Percentiles rank a stretch among this genome's conserved stretches.
phyloP scores from a whole-genome alignment of 2,113 vertebrate genomes.

The Orientallactaga bullata region DNA sequence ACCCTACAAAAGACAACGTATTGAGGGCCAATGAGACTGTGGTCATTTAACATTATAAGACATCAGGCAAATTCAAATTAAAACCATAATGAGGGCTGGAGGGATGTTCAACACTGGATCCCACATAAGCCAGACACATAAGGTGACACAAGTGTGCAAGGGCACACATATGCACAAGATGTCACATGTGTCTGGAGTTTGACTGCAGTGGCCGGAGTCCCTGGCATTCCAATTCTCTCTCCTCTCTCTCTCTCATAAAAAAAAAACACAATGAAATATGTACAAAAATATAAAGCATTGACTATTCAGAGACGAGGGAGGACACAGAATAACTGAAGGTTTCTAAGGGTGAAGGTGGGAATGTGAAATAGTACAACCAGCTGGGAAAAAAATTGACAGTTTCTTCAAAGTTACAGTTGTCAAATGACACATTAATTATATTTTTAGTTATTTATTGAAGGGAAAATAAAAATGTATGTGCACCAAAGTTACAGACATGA shows the following conservation, averaged over 20 bases:
- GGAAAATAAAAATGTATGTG: constrained; percentile 6
- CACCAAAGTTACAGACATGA: not conserved
- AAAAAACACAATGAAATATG: not conserved
- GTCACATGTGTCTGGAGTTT: too few relatives aligned
- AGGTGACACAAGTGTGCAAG: too few relatives aligned
- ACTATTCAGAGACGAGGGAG: not conserved
- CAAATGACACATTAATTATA: not conserved
- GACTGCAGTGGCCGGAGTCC: too few relatives aligned
- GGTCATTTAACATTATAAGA: not conserved
- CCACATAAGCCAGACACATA: too few relatives aligned
- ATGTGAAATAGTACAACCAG: not conserved
- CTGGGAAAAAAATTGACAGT: not conserved
- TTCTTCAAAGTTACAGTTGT: constrained; percentile 22
- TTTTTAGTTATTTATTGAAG: not conserved
- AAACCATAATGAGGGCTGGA: not conserved
- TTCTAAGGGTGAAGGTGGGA: not conserved
- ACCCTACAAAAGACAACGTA: not conserved
- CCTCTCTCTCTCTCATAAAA: not conserved
- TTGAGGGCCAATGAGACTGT: not conserved
- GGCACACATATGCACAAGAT: too few relatives aligned
- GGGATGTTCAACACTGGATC: too few relatives aligned
- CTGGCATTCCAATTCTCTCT: too few relatives aligned
- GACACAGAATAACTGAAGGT: not conserved
- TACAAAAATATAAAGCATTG: not conserved
- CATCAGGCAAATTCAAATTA: not conserved